Base-by-base conservation (phyloP, 2,797 vertebrate species). In the Oryzias sinensis region DNA sequence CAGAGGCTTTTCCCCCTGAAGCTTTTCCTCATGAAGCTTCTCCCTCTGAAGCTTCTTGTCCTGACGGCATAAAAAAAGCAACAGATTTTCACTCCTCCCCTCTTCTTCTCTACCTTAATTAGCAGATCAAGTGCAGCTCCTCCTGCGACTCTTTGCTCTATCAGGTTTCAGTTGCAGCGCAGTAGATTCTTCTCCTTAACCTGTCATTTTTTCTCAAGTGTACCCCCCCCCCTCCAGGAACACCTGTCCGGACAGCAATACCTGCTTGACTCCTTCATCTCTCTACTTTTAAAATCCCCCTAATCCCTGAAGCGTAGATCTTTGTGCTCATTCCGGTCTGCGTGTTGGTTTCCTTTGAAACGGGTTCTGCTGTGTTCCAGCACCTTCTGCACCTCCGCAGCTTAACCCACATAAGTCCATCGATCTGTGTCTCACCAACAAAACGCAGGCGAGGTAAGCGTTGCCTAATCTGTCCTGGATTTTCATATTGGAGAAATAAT, bases 401-500 rank as follows among this genome's bases (percentile, higher is more conserved):
- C 83, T 90, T 88, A 87, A 82, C 81, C 79, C 69, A 78, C 79
- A 68, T 88, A 82, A 88, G 29, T 77, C 83, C 83, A 83, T 52
- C 86, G 87, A 90, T 89, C 86, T 82, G 62, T 72, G 79, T 81
- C 86, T 86, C 72, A 81, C 73, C 79, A 76, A 81, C 71, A 81
- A 77, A 87, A 82, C 65, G 25, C 68, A 50, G 80, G 77, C 76
- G 78, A 84, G 84, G 85, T 88, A 87, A 89, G 82, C 78, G 25
- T 77, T 58, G 65, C 72, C 80, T 90, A 90, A 90, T 89, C 88
- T 84, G 83, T 77, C 86, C 85, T 90, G 84, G 87, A 90, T 88
- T 88, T 90, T 89, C 87, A 88, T 88, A 80, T 84, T 87, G 87
- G 75, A 85, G 83, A 49, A 85, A 82, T 89, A 90, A 90, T 87